Conservation (phyloP, 2,888 invertebrate species). For the Cyaniris semiargus region DNA sequence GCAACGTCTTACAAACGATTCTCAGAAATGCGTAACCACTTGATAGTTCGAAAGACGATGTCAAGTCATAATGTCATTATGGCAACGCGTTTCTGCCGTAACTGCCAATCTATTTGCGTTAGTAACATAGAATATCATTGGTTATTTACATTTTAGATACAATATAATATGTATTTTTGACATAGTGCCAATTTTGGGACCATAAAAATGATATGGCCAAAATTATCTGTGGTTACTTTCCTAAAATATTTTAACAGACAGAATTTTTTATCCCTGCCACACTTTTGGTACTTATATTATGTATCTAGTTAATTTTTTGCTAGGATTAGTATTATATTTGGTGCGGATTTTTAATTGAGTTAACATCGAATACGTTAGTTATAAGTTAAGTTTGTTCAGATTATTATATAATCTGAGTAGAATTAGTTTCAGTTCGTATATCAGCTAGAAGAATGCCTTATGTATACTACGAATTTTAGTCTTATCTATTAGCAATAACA, state of each 20-base stretch:
- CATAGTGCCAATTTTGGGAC: slow-evolving; percentile 11
- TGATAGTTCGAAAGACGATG: too few relatives aligned
- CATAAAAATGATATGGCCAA: neutral
- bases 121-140: too few relatives aligned
- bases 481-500: slow-evolving; percentile 42
- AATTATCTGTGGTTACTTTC: neutral
- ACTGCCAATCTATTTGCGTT: too few relatives aligned
- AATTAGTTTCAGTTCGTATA: slow-evolving; percentile 16
- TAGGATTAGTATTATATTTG: slow-evolving; percentile 9
- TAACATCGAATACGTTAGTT: neutral
- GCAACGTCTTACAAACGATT: too few relatives aligned
- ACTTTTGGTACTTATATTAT: neutral
- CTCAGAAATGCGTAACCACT: too few relatives aligned
- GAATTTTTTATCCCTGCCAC: neutral
- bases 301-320: neutral
- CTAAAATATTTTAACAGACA: neutral
- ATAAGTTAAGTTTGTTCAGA: neutral
- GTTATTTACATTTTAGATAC: neutral
- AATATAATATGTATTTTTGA: neutral
- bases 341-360: slow-evolving; percentile 4
- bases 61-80: too few relatives aligned
- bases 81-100: too few relatives aligned
- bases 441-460: slow-evolving; percentile 20
- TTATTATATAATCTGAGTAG: slow-evolving; percentile 26
- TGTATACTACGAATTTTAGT: slow-evolving; percentile 30